Evolutionary conservation across 1,140 invertebrate genomes (phyloP), one percentile per base, ranked within the genome.

Genomic region (Drosophila parvula): DNA sequence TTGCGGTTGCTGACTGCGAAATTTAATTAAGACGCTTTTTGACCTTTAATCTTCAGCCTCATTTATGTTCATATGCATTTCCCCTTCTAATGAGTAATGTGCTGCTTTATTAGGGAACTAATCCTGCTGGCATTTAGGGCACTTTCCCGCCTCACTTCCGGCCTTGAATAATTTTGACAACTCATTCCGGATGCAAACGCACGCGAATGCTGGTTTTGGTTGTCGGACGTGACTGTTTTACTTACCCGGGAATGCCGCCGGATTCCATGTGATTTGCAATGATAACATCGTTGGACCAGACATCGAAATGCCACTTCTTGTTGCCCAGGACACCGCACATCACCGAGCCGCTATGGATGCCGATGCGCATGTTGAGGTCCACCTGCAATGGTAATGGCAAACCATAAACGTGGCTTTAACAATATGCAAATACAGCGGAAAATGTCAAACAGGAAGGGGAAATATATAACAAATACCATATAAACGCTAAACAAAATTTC

Each of bases 191-290:
- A 59, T 47, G 65, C 53, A 71, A 50, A 30, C 28, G 9, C 50
- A 36, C 68, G 71, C 51, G 32, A 28, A 8, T 12, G 11, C 18
- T 36, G 48, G 41, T 9, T 40, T 56, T n/a, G 28, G 22, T 12
- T 4, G 7, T 51, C 47, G 48, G 48, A 77, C 79, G 83, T 82
- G 83, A 82, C 62, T 79, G 41, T 55, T 48, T 77, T 58, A 89
- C 91, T 93, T 94, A 97, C 96, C 98, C 98, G 11, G 98, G 97
- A 77, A 98, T 95, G 9, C 98, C 98, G 10, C 97, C 97, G 65
- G 97, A 97, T 93, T 99, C 98, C 94, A 99, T 96, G 90, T 98
- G 97, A 93, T 99, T 99, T n/a, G 98, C 98, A 60, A 99, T 93
- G 8, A 97, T 98, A 79, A 99, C 98, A 93, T 99, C 98, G 92